Conservation (phyloP, 30 jellyfish, hydroid and myxozoan genomes). For the Morbakka virulenta region DNA sequence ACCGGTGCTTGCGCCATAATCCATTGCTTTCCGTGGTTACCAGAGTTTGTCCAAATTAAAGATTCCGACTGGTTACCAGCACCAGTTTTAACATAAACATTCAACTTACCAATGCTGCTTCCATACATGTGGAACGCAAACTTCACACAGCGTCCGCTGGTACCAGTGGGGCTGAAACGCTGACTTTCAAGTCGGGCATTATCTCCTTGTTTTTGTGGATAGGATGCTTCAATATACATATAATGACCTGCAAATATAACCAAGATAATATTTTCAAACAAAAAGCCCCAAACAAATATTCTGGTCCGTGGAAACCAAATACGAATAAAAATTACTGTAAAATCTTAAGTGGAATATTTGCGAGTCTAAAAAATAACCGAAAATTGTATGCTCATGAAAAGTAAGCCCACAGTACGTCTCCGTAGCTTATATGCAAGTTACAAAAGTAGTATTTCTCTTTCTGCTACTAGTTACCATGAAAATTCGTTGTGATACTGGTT, state of each 20-base stretch:
- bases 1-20: conserved; percentile 91
- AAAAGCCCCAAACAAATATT: too few species aligned
- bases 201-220: conserved; percentile 61
- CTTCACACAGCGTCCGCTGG: conserved; percentile 77
- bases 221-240: conserved; percentile 89
- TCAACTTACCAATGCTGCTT: conserved; percentile 79
- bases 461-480: too few species aligned
- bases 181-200: conserved; percentile 70
- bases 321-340: too few species aligned
- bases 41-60: conserved; percentile 85
- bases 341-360: too few species aligned
- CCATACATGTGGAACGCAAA: conserved; percentile 93
- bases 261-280: background rate
- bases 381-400: too few species aligned
- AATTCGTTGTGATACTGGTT: too few species aligned
- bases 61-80: conserved; percentile 83
- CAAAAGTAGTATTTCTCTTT: too few species aligned
- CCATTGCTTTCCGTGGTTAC: conserved; percentile 92
- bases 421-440: too few species aligned
- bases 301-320: too few species aligned
- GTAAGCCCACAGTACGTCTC: too few species aligned
- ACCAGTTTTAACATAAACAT: conserved; percentile 70
- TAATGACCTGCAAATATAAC: conserved; percentile 66
- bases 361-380: too few species aligned
- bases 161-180: conserved; percentile 74